Evolutionary conservation across 2,888 invertebrate genomes (phyloP).

Genomic region (Hypomecis punctinalis): DNA sequence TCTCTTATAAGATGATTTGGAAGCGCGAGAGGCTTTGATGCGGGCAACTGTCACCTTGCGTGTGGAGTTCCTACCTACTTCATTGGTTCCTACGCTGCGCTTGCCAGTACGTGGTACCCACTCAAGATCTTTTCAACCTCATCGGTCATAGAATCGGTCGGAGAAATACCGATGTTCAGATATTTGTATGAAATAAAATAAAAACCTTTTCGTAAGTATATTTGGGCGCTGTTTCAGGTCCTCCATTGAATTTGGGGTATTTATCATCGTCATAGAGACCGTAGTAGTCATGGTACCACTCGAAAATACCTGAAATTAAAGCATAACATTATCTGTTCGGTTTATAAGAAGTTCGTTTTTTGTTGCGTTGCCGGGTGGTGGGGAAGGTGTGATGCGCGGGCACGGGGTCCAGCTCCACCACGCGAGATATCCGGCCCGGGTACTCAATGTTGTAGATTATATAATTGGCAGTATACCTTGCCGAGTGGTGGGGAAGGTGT

Average conservation of each 20-base stretch:
- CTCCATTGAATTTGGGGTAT: constrained; percentile 57
- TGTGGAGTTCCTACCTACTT: too few species aligned
- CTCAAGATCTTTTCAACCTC: too few species aligned
- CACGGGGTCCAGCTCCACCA: constrained; percentile 71
- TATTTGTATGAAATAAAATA: too few species aligned
- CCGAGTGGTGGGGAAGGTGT: constrained; percentile 45
- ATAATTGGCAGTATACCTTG: constrained; percentile 16
- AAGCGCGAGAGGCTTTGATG: too few species aligned
- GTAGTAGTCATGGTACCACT: constrained; percentile 70
- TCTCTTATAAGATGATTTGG: too few species aligned
- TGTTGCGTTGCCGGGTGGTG: constrained; percentile 33
- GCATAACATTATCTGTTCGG: neutral
- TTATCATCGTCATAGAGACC: constrained; percentile 61
- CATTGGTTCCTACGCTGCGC: too few species aligned
- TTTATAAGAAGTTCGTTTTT: too few species aligned
- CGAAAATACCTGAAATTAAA: constrained; percentile 44
- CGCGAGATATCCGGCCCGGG: constrained; percentile 78
- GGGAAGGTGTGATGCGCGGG: constrained; percentile 59
- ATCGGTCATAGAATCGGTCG: too few species aligned
- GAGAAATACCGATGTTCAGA: too few species aligned
- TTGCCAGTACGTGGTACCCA: too few species aligned
- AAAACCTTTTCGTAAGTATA: constrained; percentile 66
- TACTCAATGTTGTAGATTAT: constrained; percentile 65
- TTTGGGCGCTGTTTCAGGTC: constrained; percentile 59
- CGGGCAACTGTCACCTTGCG: too few species aligned